Percentiles rank a stretch among this genome's conserved stretches.
These are phyloP conservation scores for Gryon sp. DNA, from an alignment of 1,140 invertebrate species.

Conservation along the genomic window DNA sequence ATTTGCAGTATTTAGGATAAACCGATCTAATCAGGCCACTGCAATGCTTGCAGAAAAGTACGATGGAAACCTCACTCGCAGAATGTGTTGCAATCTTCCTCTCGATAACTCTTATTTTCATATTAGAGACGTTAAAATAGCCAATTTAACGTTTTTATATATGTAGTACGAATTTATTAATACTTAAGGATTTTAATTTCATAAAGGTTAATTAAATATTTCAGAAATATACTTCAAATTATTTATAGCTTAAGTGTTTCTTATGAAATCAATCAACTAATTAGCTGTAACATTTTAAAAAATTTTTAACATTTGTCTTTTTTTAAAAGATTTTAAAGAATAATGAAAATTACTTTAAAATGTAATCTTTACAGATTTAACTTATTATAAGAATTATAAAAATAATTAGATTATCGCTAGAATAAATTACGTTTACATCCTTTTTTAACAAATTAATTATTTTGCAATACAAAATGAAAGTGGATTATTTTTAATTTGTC, in stretches of 20 bases:
- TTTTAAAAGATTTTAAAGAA: too few relatives aligned
- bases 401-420: too few relatives aligned
- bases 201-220: neutral
- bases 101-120: neutral
- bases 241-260: neutral
- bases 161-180: neutral
- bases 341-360: too few relatives aligned
- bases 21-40: slow-evolving; percentile 40
- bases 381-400: too few relatives aligned
- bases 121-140: too few relatives aligned
- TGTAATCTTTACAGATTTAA: too few relatives aligned
- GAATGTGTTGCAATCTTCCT: neutral
- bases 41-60: slow-evolving; percentile 6
- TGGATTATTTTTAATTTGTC: too few relatives aligned
- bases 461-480: too few relatives aligned
- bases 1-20: slow-evolving; percentile 54
- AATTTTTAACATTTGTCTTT: too few relatives aligned
- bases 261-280: neutral
- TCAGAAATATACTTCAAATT: neutral
- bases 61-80: slow-evolving; percentile 5
- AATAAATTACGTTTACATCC: too few relatives aligned
- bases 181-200: neutral
- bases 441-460: too few relatives aligned
- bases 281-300: neutral
- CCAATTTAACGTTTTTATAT: too few relatives aligned